A percentile compares a stretch with the other conserved stretches of the same genome.
These are phyloP conservation scores for Clepsis dumicolana DNA, from an alignment of 2,888 invertebrate species.

Conservation along the genomic window DNA sequence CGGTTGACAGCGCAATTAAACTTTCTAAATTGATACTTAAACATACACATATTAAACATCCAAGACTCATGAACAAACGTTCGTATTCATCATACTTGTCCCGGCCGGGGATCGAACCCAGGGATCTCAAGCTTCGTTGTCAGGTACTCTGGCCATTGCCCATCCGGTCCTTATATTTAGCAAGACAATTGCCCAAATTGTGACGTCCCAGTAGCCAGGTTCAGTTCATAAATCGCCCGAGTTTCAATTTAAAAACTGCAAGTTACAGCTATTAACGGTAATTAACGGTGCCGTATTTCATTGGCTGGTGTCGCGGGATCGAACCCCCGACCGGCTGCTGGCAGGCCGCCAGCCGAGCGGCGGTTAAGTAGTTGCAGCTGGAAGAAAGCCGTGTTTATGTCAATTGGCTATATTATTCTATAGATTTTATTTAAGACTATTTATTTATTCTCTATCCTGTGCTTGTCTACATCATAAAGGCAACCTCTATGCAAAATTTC, in stretches of 20 bases:
- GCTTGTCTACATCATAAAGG: too few relatives aligned
- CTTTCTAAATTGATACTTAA: too few relatives aligned
- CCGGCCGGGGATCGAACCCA: too few relatives aligned
- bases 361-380: conserved; percentile 1
- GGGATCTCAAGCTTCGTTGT: too few relatives aligned
- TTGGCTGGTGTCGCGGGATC: not conserved
- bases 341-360: not conserved
- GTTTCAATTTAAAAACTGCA: conserved; percentile 8
- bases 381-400: conserved; percentile 5
- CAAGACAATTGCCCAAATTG: too few relatives aligned
- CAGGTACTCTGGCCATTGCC: too few relatives aligned
- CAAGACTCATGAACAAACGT: too few relatives aligned
- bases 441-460: not conserved
- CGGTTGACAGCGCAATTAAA: too few relatives aligned
- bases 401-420: not conserved
- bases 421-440: not conserved
- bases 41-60: too few relatives aligned
- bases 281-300: conserved; percentile 1
- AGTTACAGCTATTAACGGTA: not conserved
- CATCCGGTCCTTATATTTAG: too few relatives aligned
- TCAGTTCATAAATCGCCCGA: not conserved
- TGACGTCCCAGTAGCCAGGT: not conserved
- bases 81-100: too few relatives aligned
- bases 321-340: not conserved
- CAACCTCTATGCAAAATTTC: too few relatives aligned